A percentile compares a stretch with the other conserved stretches of the same genome.
Conservation (phyloP, 2,797 vertebrate genomes). For the Champsocephalus esox region DNA sequence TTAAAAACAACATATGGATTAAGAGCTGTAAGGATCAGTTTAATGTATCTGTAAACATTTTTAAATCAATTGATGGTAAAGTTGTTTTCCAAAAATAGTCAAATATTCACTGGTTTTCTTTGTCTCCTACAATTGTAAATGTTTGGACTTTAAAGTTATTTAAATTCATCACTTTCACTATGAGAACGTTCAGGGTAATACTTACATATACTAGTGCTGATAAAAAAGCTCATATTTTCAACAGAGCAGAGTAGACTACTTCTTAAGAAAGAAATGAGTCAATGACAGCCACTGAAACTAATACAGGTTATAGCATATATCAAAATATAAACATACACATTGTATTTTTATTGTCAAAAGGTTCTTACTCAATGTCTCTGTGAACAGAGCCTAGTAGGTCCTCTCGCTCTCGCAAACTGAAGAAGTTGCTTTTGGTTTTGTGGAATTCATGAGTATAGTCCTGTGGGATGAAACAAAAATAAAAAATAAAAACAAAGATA, state of each 20-base stretch:
- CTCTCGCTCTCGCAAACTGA: conserved; percentile 92
- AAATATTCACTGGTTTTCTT: not conserved
- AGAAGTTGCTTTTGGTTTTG: conserved; percentile 97
- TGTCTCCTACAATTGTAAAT: not conserved
- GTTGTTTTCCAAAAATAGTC: too few relatives aligned
- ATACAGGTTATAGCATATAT: not conserved
- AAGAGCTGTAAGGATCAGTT: not conserved
- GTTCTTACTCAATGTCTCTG: conserved; percentile 96
- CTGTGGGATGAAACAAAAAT: conserved; percentile 71
- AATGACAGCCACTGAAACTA: not conserved
- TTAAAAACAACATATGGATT: not conserved
- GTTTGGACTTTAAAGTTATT: not conserved
- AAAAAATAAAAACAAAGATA: not conserved
- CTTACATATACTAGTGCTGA: too few relatives aligned
- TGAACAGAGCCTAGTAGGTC: conserved; percentile 94
- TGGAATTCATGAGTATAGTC: conserved; percentile 97
- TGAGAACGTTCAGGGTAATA: too few relatives aligned
- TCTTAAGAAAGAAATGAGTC: not conserved
- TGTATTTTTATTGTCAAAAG: not conserved
- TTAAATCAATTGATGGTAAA: too few relatives aligned
- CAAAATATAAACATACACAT: too few relatives aligned
- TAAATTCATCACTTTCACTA: too few relatives aligned
- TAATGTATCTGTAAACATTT: not conserved
- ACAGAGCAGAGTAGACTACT: not conserved
- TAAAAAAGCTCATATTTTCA: not conserved